phyloP scores from a whole-genome alignment of 2,888 invertebrate species.

The Galeopsomyia nigrocyanea region DNA sequence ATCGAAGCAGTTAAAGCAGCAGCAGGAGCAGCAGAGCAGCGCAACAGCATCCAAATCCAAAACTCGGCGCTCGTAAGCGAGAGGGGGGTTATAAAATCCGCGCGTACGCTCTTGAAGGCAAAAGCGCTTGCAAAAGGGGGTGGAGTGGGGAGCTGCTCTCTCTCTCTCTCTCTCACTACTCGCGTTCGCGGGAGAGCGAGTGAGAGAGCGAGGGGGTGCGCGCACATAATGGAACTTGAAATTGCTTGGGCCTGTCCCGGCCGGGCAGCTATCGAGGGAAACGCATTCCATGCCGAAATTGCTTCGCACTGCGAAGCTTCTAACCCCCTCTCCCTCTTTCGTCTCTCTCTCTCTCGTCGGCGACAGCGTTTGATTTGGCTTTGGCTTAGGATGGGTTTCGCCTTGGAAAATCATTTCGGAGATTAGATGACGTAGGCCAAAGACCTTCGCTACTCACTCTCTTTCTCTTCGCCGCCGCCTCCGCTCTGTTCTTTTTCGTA shows the following conservation, averaged over 20 bases:
- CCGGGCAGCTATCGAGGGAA: conserved; percentile 65
- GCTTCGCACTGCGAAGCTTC: conserved; percentile 63
- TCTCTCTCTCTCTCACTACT: too few species aligned
- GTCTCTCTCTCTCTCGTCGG: neutral
- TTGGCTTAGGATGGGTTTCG: neutral
- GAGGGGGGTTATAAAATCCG: conserved; percentile 9
- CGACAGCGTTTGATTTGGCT: neutral
- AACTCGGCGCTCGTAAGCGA: neutral
- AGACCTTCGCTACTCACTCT: conserved; percentile 38
- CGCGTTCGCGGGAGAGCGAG: conserved; percentile 6
- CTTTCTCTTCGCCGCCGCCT: conserved; percentile 6
- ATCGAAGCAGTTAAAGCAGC: too few species aligned
- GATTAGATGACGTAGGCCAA: conserved; percentile 14
- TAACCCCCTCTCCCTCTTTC: neutral
- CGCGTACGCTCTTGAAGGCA: conserved; percentile 2
- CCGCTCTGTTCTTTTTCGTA: conserved; percentile 11
- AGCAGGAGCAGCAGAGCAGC: too few species aligned
- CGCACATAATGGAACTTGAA: conserved; percentile 68
- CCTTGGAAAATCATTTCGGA: conserved; percentile 27
- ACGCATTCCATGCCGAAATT: conserved; percentile 68
- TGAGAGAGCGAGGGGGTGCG: conserved; percentile 52
- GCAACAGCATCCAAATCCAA: too few species aligned
- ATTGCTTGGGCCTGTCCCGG: conserved; percentile 68
- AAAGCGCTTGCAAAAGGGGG: conserved; percentile 2
- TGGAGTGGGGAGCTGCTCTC: neutral